Base-by-base conservation (phyloP, 2,113 vertebrate genomes). In the Anser brachyrhynchus region DNA sequence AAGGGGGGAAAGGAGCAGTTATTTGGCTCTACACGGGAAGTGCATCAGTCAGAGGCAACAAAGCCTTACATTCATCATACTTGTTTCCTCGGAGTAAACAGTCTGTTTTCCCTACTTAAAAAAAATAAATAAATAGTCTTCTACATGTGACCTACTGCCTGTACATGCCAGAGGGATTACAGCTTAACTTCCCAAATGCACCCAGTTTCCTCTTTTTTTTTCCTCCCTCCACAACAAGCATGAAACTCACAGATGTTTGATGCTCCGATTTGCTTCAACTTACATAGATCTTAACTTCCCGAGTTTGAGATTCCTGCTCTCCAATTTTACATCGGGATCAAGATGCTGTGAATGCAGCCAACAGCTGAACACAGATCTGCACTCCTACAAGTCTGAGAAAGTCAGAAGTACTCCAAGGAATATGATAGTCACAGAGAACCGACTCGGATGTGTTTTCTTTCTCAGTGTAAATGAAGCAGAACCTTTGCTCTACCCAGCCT, bases 361-460 rank as follows among this genome's bases (percentile, higher is more conserved):
- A 65, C 51, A 88, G 43, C 57, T 61, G 73, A 84, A 44, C 78
- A 93, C 31, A 79, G 89, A 94, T 57, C 80, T 54, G 66, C 52
- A 75, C 57, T 69, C 46, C 46, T 49, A 10, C 20, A 22, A 22
- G 11, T 11, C n/a, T 10, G 35, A 89, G 61, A 70, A 85, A 94
- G 73, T 67, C 88, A 81, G 29, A 77, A 84, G 76, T 31, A 81
- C 80, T 84, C 88, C 73, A 81, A 92, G 73, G 79, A 93, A 87
- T 54, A 89, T 22, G 28, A 70, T 0, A 81, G 55, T 49, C 6
- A 1, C 69, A 62, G 28, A 75, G 39, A 93, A 87, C 18, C 33
- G 72, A 49, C 13, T 19, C 3, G 0, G 31, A 33, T 52, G 44
- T n/a, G 65, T 61, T 78, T 95, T 83, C 35, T 81, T 87, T 89